phyloP scores from a whole-genome alignment of 2,113 vertebrate genomes.

The Notarius lentiginosus region DNA sequence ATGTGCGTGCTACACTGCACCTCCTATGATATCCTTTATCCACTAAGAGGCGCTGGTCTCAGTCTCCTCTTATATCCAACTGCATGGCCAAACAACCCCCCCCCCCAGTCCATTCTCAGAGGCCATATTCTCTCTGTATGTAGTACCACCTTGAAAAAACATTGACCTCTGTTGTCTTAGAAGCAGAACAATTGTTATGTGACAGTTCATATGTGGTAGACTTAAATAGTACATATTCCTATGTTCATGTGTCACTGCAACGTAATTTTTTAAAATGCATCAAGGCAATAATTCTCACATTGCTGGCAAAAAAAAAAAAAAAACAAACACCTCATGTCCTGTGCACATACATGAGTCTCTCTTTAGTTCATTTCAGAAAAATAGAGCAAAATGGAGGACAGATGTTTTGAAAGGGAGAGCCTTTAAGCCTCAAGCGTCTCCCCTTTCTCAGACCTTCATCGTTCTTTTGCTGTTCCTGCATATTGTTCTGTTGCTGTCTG shows the following conservation, averaged over 20 bases:
- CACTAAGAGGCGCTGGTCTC: conserved; percentile 48
- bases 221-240: conserved; percentile 62
- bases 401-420: conserved; percentile 10
- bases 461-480: conserved; percentile 55
- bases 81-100: not conserved
- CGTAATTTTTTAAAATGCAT: conserved; percentile 57
- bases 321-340: conserved; percentile 16
- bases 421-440: conserved; percentile 16
- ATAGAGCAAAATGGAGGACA: conserved; percentile 18
- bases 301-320: conserved; percentile 13
- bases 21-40: conserved; percentile 49
- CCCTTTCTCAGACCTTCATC: conserved; percentile 43
- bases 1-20: conserved; percentile 63
- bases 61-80: conserved; percentile 40
- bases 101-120: not conserved
- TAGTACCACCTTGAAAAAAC: conserved; percentile 44
- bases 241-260: conserved; percentile 66
- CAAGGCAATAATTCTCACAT: conserved; percentile 10
- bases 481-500: conserved; percentile 39
- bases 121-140: conserved; percentile 3
- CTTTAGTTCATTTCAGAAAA: conserved; percentile 28
- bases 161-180: conserved; percentile 23
- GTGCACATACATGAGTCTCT: conserved; percentile 33
- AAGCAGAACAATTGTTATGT: conserved; percentile 18
- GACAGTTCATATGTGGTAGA: conserved; percentile 26